Evolutionary conservation across 2,888 invertebrate genomes (phyloP), one percentile per base, ranked within the genome.

Genomic region (Drosophila neotestacea): DNA sequence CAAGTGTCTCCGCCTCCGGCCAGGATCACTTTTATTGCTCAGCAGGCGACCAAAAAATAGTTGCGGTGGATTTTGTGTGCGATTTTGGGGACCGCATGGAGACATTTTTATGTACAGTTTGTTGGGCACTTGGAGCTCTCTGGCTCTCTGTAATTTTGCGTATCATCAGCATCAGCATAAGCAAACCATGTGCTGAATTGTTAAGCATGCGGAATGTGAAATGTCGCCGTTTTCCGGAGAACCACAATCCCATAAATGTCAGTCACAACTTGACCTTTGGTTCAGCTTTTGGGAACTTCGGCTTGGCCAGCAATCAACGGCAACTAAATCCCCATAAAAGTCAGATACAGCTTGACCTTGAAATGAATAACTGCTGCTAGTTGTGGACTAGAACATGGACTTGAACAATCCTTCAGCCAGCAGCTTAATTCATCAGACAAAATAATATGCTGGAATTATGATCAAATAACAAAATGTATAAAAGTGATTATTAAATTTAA

Each of bases 61-160:
- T 84, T 85, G 88, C 68, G 84, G 84, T 85, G 77, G 88, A 85
- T 85, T 87, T 79, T 73, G 84, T 85, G 88, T 82, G 83, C 73
- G 88, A 79, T 78, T 80, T 64, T 60, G 41, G 48, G 70, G 34
- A 55, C 65, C 61, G 50, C 74, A 70, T 71, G 60, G 65, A 68
- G 82, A 79, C 71, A 72, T 70, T 84, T 83, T 81, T 73, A 83
- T 83, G 71, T 67, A 73, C 64, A 71, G 55, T 30, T 63, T 63
- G 47, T 56, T 16, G 30, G 36, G 56, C 61, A 47, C 54, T 61
- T 30, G 61, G 41, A 34, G 50, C n/a, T 38, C n/a, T 32, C 6
- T 46, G 28, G 34, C 52, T 39, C 46, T 16, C 2, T 22, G 22
- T 44, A 54, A 58, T 72, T 81, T 84, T 78, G 79, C 76, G 85